These are phyloP conservation scores for Rhinolophus ferrumequinum DNA, from an alignment of 2,113 vertebrate species.

Conservation along the genomic window DNA sequence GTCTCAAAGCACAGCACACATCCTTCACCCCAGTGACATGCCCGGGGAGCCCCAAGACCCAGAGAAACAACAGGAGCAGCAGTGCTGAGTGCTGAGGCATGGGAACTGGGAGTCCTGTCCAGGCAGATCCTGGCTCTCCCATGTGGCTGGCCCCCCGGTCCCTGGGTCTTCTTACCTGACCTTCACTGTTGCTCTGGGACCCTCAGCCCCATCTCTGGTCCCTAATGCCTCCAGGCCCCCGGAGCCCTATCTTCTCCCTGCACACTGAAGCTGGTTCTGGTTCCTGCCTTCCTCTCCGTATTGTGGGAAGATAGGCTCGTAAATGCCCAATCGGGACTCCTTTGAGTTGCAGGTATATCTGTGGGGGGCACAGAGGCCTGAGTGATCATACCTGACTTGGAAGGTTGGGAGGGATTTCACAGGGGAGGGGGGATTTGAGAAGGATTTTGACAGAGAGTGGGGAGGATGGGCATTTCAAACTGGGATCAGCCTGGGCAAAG, in stretches of 20 bases:
- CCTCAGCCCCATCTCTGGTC: background rate
- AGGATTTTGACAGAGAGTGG: conserved; percentile 7
- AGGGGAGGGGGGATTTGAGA: conserved; percentile 44
- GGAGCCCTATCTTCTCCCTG: background rate
- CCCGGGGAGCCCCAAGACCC: background rate
- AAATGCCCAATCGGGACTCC: background rate
- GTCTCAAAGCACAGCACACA: background rate
- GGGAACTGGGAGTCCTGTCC: background rate
- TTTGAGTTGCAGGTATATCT: conserved; percentile 18
- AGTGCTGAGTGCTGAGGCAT: background rate
- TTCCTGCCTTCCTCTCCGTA: background rate
- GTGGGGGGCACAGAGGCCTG: background rate
- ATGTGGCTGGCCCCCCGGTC: background rate
- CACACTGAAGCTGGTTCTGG: background rate
- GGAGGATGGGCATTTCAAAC: conserved; percentile 14
- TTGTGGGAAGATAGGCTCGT: background rate
- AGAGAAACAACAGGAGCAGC: background rate
- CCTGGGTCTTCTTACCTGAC: background rate
- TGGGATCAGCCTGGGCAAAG: conserved; percentile 6
- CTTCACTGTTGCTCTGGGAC: background rate
- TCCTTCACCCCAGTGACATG: background rate
- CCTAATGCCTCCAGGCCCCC: background rate
- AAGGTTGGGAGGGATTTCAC: background rate
- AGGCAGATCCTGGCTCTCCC: background rate
- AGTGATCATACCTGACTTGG: background rate